Evolutionary conservation across 2,113 vertebrate genomes (phyloP), one percentile per base, ranked within the genome.

Genomic region (Macrotis lagotis): DNA sequence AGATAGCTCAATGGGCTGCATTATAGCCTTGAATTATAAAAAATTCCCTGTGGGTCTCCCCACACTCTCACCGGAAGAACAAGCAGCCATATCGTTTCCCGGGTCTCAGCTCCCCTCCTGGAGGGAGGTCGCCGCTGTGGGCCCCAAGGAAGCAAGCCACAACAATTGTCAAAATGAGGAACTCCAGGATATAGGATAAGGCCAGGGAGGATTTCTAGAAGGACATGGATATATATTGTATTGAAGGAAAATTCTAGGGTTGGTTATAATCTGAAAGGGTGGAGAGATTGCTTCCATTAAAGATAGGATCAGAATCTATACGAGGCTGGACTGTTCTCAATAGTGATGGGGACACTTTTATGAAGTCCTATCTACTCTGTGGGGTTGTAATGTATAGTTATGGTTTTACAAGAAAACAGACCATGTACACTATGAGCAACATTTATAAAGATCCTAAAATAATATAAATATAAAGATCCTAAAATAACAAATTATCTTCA

Each of bases 401-500:
- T 83, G n/a, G 66, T 44, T 66, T 66, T 66, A 4, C 37, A 66
- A 66, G 31, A 44, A 44, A 83, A 44, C 6, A 24, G 37, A 5
- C 6, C 14, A n/a, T n/a, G 16, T n/a, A n/a, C 6, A 1, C 66
- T 83, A 19, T n/a, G 44, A 19, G 37, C 8, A 66, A 31, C 55
- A 66, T 66, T 66, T 37, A 66, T 83, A 83, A 83, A 83, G n/a
- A 83, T 44, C 37, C n/a, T n/a, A n/a, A n/a, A n/a, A n/a, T n/a
- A n/a, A n/a, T n/a, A n/a, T n/a, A n/a, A n/a, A n/a, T n/a, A n/a
- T n/a, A n/a, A n/a, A n/a, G n/a, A n/a, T n/a, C n/a, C n/a, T n/a
- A n/a, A n/a, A n/a, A 83, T 44, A 83, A 49, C 16, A 48, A 83
- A 98, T 93, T 97, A n/a, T 97, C 50, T 94, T 96, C 93, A 95